Evolutionary conservation across 1,140 invertebrate genomes (phyloP), one percentile per base, ranked within the genome.

Genomic region (Micrasema minimum): DNA sequence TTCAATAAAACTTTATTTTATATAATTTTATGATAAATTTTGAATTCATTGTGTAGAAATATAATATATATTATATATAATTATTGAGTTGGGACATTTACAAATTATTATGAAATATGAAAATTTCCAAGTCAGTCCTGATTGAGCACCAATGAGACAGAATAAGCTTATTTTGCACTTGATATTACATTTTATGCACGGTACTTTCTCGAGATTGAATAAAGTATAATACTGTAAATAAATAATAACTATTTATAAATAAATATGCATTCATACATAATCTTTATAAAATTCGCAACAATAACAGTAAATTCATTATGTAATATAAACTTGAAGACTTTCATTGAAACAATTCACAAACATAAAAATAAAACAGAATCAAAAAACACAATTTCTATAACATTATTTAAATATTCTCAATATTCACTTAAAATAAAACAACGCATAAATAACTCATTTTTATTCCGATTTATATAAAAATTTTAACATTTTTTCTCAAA

Each of bases 391-490:
- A 23, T 4, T 59, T 41, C 12, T 20, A 59, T 41, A 59, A 59
- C 37, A 20, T 59, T 22, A 59, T 14, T 11, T 59, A 38, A 41
- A 59, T 57, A 37, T 38, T 26, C 26, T 26, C 12, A 55, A 55
- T 55, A 55, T 16, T 59, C 37, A 41, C n/a, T 43, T 35, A 67
- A 67, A 72, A 72, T 72, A 72, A 72, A 72, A 72, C 71, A 65
- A 55, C 50, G 41, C 43, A 70, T 66, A 69, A 66, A 70, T 70
- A 66, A 64, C 53, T 66, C 55, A 65, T 61, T 46, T 70, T 74
- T 74, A 74, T 70, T 70, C 48, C 22, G 65, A 50, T 70, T 41
- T 65, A 70, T 74, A 70, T 66, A 67, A 61, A 69, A 31, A 62
- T 69, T 38, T 69, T 23, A 69, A 69, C 67, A 69, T 68, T 61